Evolutionary conservation across 2,113 vertebrate species (phyloP).

Genomic region (Sinocyclocheilus anshuiensis): DNA sequence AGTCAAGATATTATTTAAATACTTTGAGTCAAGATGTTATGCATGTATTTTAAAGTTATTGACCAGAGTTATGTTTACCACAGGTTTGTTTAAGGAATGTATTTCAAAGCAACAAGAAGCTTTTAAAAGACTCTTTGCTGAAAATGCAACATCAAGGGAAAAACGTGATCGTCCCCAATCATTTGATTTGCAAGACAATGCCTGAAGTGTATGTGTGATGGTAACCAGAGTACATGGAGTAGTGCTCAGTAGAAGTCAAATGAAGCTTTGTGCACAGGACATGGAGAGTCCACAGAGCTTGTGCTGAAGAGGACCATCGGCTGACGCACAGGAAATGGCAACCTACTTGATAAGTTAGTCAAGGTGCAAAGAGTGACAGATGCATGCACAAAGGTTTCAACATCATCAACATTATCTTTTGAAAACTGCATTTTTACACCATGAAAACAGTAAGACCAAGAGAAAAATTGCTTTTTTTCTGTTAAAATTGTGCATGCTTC

Average conservation of each 20-base stretch:
- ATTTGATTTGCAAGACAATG: constrained; percentile 17
- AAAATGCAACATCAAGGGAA: constrained; percentile 38
- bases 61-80: constrained; percentile 13
- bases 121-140: constrained; percentile 33
- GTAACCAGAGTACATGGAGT: background rate
- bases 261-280: background rate
- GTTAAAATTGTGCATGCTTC: too few relatives aligned
- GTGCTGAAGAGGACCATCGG: background rate
- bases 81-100: constrained; percentile 63
- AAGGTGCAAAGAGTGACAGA: background rate
- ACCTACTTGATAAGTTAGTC: background rate
- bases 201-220: constrained; percentile 48
- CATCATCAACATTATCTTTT: background rate
- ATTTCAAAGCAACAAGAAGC: constrained; percentile 46
- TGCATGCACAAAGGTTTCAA: background rate
- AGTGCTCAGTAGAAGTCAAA: background rate
- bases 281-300: background rate
- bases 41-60: background rate
- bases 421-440: background rate
- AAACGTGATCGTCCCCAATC: constrained; percentile 1
- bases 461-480: background rate
- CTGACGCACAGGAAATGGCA: background rate
- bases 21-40: background rate
- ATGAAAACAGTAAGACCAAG: background rate
- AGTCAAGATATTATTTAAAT: background rate